These are phyloP conservation scores for Gnathonemus longibarbis DNA, from an alignment of 2,113 vertebrate genomes.

Conservation along the genomic window DNA sequence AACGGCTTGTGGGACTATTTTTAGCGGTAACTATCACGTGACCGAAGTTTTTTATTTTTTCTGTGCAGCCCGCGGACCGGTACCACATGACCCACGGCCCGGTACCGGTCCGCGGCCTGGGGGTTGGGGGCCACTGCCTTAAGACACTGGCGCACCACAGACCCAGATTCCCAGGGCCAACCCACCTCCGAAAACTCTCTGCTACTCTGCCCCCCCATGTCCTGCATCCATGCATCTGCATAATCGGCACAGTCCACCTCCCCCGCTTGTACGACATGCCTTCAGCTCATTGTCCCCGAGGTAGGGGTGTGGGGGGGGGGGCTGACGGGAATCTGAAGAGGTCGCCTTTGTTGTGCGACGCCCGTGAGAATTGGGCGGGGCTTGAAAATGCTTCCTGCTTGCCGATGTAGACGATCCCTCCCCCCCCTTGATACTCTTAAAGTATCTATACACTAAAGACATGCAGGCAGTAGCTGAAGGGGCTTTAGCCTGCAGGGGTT, in stretches of 20 bases:
- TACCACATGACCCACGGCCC: too few species aligned
- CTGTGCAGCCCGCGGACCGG: too few species aligned
- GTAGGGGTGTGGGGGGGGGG: neutral
- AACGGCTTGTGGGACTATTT: too few species aligned
- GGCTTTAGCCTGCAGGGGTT: neutral
- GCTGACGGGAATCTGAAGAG: slow-evolving; percentile 8
- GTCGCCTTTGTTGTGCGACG: neutral
- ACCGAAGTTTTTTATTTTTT: too few species aligned
- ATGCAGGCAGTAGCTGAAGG: neutral
- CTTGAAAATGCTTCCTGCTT: neutral
- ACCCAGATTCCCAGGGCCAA: neutral
- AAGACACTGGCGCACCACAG: neutral
- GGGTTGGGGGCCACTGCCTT: neutral
- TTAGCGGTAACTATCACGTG: too few species aligned
- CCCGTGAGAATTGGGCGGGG: neutral
- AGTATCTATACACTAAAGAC: neutral
- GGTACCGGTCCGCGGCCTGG: too few species aligned
- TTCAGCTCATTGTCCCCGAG: neutral
- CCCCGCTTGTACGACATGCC: neutral
- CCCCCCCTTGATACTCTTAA: neutral
- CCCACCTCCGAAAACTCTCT: neutral
- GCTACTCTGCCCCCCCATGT: neutral
- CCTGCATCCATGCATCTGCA: neutral
- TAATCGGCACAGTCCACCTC: neutral
- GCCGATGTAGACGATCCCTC: neutral